Base-by-base conservation (phyloP, 2,113 vertebrate genomes). In the Cochlearius cochlearius region DNA sequence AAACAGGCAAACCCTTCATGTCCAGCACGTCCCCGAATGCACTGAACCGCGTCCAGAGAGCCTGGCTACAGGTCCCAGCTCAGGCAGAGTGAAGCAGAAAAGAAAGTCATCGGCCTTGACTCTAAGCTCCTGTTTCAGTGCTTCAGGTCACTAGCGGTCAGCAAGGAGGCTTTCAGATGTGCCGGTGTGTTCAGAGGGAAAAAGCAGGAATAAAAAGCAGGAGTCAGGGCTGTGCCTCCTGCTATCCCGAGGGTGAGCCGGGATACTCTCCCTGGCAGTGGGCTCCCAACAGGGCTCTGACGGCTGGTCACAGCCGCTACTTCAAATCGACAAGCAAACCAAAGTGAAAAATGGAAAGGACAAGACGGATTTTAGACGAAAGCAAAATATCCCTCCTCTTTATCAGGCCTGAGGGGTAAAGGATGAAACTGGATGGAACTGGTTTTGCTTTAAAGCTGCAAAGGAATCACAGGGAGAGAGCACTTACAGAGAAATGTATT, bases 401-500 rank as follows among this genome's bases (percentile, higher is more conserved):
- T 71, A 25, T 49, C 86, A 55, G 69, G n/a, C 89, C 64, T 72
- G 79, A 95, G 39, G 66, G 63, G 77, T 85, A 76, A 84, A 50
- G 47, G 87, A 83, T 56, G 85, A 93, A 97, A 90, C 95, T 94
- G 93, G 94, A 94, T 95, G 49, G 72, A 95, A 94, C 91, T 75
- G 95, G 94, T 86, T 96, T 88, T 22, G 60, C 67, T 96, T 96
- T 96, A 95, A 95, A 91, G 94, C 86, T 87, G 75, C 79, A 67
- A 86, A 93, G 73, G 82, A 95, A 95, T 94, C 2, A 0, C 89
- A 59, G 50, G 45, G 86, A 93, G 79, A 95, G 66, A 90, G 92
- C 82, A 88, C 92, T 97, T 95, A 91, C 30, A n/a, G 78, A 80
- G 58, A 92, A 96, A 97, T 94, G 84, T 91, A 92, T 95, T 95